phyloP scores from a whole-genome alignment of 35 echinoderm and acorn worm species.

The Lytechinus pictus region DNA sequence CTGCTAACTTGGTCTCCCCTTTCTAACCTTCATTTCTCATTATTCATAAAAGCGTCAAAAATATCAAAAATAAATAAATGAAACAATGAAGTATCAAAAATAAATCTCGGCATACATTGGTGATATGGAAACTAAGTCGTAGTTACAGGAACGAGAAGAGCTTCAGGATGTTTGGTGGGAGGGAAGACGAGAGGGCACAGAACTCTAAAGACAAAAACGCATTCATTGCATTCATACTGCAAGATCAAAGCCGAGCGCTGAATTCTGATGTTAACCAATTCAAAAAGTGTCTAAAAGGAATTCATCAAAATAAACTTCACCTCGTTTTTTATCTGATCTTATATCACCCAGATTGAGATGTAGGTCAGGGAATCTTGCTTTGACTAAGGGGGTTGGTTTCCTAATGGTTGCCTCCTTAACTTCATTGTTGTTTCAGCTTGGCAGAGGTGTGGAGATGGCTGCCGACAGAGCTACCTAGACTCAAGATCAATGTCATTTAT shows the following conservation, averaged over 20 bases:
- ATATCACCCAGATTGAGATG: neutral
- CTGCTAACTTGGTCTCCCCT: neutral
- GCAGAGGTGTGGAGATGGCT: neutral
- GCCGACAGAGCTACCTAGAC: neutral
- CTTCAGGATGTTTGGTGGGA: neutral
- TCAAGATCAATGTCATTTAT: neutral
- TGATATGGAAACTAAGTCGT: neutral
- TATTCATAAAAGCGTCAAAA: neutral
- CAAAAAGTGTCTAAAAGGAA: conserved; percentile 19
- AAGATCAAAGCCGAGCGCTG: neutral
- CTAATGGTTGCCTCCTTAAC: conserved; percentile 24
- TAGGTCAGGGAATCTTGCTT: conserved; percentile 16
- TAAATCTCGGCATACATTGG: neutral
- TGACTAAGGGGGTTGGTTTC: neutral
- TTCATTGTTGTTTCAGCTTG: conserved; percentile 43
- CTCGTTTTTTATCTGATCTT: neutral
- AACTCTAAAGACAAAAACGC: conserved; percentile 5
- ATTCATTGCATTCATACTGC: conserved; percentile 1
- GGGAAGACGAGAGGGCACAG: neutral
- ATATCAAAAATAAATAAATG: too few species aligned
- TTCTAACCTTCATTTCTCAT: neutral
- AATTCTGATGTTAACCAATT: neutral
- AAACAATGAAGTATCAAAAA: neutral
- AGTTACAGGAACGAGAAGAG: neutral
- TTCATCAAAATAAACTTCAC: conserved; percentile 30